A percentile compares a stretch with the other conserved stretches of the same genome.
Conservation (phyloP, 2,888 invertebrate species). For the Diogma glabrata region DNA sequence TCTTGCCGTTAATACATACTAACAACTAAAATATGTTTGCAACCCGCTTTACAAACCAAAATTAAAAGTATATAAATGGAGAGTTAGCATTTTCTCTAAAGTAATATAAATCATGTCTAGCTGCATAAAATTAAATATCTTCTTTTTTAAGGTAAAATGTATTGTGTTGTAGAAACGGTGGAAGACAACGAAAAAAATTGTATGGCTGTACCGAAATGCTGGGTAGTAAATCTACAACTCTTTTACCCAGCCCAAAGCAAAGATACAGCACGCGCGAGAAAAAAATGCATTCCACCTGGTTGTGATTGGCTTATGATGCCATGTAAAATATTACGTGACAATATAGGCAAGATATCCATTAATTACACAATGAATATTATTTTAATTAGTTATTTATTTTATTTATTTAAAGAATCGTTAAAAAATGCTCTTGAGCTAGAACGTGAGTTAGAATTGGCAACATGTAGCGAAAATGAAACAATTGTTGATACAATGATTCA, state of each 20-base stretch:
- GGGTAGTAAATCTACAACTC: not conserved
- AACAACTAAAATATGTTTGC: not conserved
- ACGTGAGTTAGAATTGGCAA: not conserved
- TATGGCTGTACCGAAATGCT: slow-evolving; percentile 4
- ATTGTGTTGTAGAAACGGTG: not conserved
- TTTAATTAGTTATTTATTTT: too few relatives aligned
- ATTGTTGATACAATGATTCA: not conserved
- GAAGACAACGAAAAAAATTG: not conserved
- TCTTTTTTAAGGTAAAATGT: too few relatives aligned
- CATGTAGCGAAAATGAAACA: not conserved
- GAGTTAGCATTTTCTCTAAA: too few relatives aligned
- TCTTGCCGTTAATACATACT: not conserved
- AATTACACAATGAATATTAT: not conserved
- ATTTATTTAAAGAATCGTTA: not conserved
- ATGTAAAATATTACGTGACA: not conserved
- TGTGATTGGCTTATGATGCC: slow-evolving; percentile 1
- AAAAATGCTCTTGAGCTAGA: not conserved
- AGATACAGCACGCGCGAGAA: not conserved
- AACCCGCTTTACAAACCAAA: too few relatives aligned
- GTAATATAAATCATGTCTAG: too few relatives aligned
- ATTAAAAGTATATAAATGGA: too few relatives aligned
- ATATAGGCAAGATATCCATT: not conserved
- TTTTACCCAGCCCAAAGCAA: slow-evolving; percentile 1
- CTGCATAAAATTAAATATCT: too few relatives aligned
- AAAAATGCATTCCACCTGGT: slow-evolving; percentile 1